Evolutionary conservation across 2,888 invertebrate species (phyloP).

Genomic region (Biston betularia): DNA sequence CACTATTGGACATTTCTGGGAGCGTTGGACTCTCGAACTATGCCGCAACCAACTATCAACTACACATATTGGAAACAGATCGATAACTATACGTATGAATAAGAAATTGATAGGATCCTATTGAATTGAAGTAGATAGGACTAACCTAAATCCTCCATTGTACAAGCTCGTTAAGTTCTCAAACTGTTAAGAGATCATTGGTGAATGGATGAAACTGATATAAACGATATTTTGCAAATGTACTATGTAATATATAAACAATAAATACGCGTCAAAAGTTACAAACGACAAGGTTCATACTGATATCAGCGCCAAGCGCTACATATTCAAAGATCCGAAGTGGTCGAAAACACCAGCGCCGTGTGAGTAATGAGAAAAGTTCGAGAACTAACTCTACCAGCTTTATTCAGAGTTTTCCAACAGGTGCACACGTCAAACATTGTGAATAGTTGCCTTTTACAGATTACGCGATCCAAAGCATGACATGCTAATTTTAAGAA

Average conservation of each 20-base stretch:
- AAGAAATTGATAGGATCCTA: background rate
- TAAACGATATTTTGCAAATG: conserved; percentile 5
- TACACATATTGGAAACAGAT: conserved; percentile 14
- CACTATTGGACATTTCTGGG: conserved; percentile 35
- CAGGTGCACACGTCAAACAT: conserved; percentile 35
- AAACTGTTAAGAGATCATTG: background rate
- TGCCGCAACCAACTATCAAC: conserved; percentile 9
- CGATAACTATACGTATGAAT: conserved; percentile 13
- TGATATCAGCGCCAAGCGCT: conserved; percentile 18
- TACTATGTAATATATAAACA: conserved; percentile 11
- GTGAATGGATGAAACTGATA: background rate
- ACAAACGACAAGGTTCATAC: background rate
- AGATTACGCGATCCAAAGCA: conserved; percentile 10
- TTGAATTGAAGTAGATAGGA: too few species aligned
- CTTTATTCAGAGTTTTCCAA: conserved; percentile 32
- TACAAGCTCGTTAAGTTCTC: background rate
- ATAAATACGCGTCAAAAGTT: conserved; percentile 11
- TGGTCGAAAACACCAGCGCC: conserved; percentile 45
- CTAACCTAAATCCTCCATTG: too few species aligned
- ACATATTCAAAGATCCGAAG: conserved; percentile 35
- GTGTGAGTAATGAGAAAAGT: conserved; percentile 53
- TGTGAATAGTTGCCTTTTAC: conserved; percentile 18
- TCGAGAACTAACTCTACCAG: conserved; percentile 37
- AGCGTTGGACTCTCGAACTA: conserved; percentile 29
- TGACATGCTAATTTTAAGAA: background rate